A percentile compares a stretch with the other conserved stretches of the same genome.
phyloP scores from a whole-genome alignment of 2,113 vertebrate species.

The Lycaon pictus region DNA sequence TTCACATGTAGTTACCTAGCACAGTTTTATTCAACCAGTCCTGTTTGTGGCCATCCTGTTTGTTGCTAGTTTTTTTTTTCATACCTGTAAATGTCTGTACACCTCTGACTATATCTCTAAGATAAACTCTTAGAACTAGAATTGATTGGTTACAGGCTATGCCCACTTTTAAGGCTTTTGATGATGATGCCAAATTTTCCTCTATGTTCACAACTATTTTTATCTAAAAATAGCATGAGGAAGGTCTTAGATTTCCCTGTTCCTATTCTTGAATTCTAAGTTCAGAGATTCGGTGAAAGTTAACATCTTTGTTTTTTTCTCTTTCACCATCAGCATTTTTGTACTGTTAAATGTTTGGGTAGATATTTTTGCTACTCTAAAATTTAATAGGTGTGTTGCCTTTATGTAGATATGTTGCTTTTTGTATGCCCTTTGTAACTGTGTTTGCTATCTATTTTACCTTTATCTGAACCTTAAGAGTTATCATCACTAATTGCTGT shows the following conservation, averaged over 20 bases:
- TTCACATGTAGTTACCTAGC: background rate
- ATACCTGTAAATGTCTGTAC: background rate
- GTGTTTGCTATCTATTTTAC: background rate
- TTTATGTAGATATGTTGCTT: background rate
- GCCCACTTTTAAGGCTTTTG: background rate
- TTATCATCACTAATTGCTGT: background rate
- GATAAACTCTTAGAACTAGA: constrained; percentile 16
- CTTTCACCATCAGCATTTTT: background rate
- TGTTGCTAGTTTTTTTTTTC: background rate
- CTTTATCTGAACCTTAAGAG: background rate
- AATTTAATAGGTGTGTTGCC: background rate
- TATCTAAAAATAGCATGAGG: background rate
- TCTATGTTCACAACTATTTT: background rate
- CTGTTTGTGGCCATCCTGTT: background rate
- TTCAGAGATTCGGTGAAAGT: background rate
- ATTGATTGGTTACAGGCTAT: background rate
- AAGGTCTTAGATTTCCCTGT: background rate
- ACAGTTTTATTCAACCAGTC: background rate
- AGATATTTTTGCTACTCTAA: background rate
- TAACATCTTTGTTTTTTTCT: background rate
- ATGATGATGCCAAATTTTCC: background rate
- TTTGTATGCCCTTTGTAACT: background rate
- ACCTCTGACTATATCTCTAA: background rate
- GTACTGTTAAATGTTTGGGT: background rate
- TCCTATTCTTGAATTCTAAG: background rate